Evolutionary conservation across 1,140 invertebrate genomes (phyloP), one percentile per base, ranked within the genome.

Genomic region (Lanistes nyassanus): DNA sequence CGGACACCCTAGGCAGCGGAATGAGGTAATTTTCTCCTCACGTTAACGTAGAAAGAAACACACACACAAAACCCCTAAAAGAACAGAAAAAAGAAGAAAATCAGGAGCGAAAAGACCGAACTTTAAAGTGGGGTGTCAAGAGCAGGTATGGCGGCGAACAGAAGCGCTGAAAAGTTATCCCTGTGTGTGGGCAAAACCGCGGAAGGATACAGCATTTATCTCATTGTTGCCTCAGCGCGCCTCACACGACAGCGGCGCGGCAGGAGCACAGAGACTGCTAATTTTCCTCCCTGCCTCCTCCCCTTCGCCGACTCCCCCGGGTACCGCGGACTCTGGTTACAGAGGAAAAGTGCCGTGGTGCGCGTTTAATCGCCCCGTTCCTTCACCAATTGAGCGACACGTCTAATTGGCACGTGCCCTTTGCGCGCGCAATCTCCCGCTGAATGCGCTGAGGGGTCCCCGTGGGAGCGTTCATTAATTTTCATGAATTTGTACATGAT

Each of bases 401-500:
- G 56, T 65, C 55, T 73, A 77, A 77, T 77, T 77, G 76, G 65
- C 76, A 77, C 76, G 76, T 53, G 76, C 60, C 70, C 69, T 23
- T 66, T n/a, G 37, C 58, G 42, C 64, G 64, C 71, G 37, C 69
- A 72, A 73, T 77, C 76, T 56, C 69, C 21, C 75, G 34, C 26
- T 66, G 58, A 70, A 70, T 62, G 39, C 26, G 26, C 47, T 67
- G 58, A 66, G 34, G 26, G 39, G 56, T 73, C 64, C 76, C 76
- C n/a, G 34, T 23, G 70, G 76, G 76, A 73, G 60, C 64, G 55
- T 77, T 77, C 76, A 77, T 77, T 73, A 77, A 77, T 77, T 77
- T 77, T 74, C 76, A 77, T 77, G 76, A 77, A 73, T 77, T 73
- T 77, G 76, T 77, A 77, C 76, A 77, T 77, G 76, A 77, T 67